A percentile compares a stretch with the other conserved stretches of the same genome.
These are phyloP conservation scores for Scaptomyza polygonia DNA, from an alignment of 2,888 invertebrate genomes.

Conservation along the genomic window DNA sequence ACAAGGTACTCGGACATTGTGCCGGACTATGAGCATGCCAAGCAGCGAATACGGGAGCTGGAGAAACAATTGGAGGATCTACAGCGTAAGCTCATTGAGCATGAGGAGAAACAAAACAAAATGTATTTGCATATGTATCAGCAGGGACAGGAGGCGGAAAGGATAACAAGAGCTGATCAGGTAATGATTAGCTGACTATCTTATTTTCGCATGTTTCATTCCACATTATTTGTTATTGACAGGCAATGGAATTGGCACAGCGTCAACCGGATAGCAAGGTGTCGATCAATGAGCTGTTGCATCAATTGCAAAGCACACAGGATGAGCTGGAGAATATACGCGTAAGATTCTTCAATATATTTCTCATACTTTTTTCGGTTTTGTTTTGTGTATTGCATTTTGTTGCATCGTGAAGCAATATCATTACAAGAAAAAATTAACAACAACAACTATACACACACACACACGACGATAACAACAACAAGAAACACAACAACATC, in stretches of 20 bases:
- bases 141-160: conserved; percentile 92
- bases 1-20: conserved; percentile 91
- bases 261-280: conserved; percentile 88
- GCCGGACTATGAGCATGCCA: conserved; percentile 90
- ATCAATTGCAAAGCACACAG: conserved; percentile 93
- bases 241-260: conserved; percentile 85
- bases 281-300: conserved; percentile 92
- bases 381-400: conserved; percentile 84
- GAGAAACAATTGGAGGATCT: conserved; percentile 90
- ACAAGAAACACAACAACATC: conserved; percentile 17
- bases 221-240: neutral
- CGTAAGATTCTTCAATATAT: conserved; percentile 87
- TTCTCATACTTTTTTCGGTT: conserved; percentile 82
- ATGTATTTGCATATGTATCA: conserved; percentile 93
- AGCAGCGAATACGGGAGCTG: conserved; percentile 88
- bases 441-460: conserved; percentile 13
- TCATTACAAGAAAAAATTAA: conserved; percentile 30
- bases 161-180: conserved; percentile 89
- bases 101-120: conserved; percentile 90
- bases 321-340: conserved; percentile 94
- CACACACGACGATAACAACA: conserved; percentile 2
- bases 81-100: conserved; percentile 88
- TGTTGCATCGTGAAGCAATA: conserved; percentile 77
- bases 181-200: conserved; percentile 82
- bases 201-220: conserved; percentile 13